phyloP scores from a whole-genome alignment of 1,140 invertebrate genomes.

The Dendrolimus kikuchii region DNA sequence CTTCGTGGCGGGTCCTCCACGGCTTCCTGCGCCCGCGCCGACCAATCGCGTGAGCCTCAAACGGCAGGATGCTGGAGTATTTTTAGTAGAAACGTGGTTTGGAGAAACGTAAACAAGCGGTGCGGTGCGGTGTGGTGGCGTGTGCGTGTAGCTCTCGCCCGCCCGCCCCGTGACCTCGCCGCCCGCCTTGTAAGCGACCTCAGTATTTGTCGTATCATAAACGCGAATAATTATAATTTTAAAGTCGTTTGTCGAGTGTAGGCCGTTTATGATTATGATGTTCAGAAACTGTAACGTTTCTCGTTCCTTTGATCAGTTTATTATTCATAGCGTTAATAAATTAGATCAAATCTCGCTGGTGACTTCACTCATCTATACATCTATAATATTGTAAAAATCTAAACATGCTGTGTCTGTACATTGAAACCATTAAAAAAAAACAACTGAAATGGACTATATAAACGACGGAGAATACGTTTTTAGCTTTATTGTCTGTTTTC shows the following conservation, averaged over 20 bases:
- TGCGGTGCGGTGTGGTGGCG: slow-evolving; percentile 27
- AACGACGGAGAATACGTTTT: too few species aligned
- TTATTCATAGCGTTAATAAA: slow-evolving; percentile 9
- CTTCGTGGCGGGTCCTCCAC: slow-evolving; percentile 38
- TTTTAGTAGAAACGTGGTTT: slow-evolving; percentile 66
- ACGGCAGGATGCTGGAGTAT: slow-evolving; percentile 68
- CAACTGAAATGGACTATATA: too few species aligned
- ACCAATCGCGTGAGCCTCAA: slow-evolving; percentile 63
- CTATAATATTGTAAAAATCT: too few species aligned
- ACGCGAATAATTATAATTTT: slow-evolving; percentile 25
- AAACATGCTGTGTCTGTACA: too few species aligned
- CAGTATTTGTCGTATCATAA: slow-evolving; percentile 12
- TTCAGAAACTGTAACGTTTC: slow-evolving; percentile 10
- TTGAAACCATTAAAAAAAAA: too few species aligned
- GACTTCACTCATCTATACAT: not conserved
- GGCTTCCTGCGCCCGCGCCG: slow-evolving; percentile 45
- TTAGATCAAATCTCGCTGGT: not conserved
- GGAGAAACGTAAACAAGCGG: slow-evolving; percentile 63
- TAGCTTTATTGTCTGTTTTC: too few species aligned
- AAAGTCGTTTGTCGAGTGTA: slow-evolving; percentile 21
- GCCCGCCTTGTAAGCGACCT: slow-evolving; percentile 11
- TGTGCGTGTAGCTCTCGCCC: slow-evolving; percentile 32
- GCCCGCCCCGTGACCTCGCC: slow-evolving; percentile 22
- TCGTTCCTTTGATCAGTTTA: slow-evolving; percentile 11
- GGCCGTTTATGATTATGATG: slow-evolving; percentile 16